A percentile compares a stretch with the other conserved stretches of the same genome.
Evolutionary conservation across 2,113 vertebrate genomes (phyloP).

Genomic region (Naja naja): DNA sequence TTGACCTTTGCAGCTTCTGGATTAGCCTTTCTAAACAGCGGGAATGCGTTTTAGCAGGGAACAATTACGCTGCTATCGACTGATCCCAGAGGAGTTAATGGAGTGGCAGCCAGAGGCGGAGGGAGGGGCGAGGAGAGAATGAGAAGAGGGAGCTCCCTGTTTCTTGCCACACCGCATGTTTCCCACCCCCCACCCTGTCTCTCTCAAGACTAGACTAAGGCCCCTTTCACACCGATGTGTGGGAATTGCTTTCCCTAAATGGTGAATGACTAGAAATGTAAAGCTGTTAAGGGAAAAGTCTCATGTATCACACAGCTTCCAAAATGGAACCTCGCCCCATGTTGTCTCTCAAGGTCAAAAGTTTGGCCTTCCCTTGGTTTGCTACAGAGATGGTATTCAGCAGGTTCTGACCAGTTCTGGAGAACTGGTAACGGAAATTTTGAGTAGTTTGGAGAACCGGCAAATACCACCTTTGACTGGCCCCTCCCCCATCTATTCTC

Average conservation of each 20-base stretch:
- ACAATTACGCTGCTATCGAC: conserved; percentile 54
- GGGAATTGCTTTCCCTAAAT: not conserved
- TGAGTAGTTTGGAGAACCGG: too few relatives aligned
- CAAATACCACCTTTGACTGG: too few relatives aligned
- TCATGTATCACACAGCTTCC: not conserved
- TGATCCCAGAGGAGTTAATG: conserved; percentile 54
- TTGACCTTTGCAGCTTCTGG: conserved; percentile 53
- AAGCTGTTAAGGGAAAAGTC: not conserved
- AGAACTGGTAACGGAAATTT: too few relatives aligned
- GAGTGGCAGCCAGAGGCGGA: conserved; percentile 40
- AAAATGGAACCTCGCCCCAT: not conserved
- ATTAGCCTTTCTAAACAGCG: conserved; percentile 56
- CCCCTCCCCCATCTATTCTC: too few relatives aligned
- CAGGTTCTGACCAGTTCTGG: too few relatives aligned
- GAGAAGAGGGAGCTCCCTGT: not conserved
- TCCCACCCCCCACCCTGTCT: not conserved
- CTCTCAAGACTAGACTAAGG: not conserved
- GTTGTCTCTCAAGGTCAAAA: not conserved
- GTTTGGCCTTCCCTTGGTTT: not conserved
- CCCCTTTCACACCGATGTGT: not conserved
- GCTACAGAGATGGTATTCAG: not conserved
- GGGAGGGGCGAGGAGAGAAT: conserved; percentile 20
- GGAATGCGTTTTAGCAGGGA: conserved; percentile 54
- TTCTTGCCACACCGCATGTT: not conserved
- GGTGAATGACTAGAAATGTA: not conserved